Conservation (phyloP, 2,113 vertebrate genomes). For the Cyphomyrus plagiostoma region DNA sequence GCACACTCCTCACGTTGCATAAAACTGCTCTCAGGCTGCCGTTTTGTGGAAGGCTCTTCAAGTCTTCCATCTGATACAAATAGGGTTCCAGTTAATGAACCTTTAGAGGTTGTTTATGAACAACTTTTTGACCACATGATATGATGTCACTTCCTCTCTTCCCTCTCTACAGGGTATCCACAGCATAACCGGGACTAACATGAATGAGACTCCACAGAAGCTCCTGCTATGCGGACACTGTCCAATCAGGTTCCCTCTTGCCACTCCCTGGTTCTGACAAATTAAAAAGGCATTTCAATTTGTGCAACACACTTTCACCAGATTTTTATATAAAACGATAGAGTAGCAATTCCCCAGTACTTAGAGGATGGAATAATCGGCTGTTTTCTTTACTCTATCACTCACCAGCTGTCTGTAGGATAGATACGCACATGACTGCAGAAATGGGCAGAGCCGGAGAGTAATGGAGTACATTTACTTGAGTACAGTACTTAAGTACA, state of each 20-base stretch:
- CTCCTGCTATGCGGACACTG: not conserved
- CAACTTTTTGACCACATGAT: not conserved
- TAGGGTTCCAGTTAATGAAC: not conserved
- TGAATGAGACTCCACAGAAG: not conserved
- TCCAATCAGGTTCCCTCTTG: not conserved
- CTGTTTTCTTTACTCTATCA: not conserved
- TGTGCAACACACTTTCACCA: not conserved
- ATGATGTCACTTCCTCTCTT: conserved; percentile 5
- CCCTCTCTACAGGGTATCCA: not conserved
- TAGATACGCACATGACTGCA: not conserved
- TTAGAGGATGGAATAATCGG: not conserved
- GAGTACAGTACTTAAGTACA: too few species aligned
- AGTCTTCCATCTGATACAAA: not conserved
- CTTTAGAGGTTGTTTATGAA: not conserved
- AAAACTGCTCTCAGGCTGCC: not conserved
- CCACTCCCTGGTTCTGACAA: not conserved
- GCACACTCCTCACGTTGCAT: not conserved
- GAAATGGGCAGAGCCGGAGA: too few species aligned
- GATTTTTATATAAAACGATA: not conserved
- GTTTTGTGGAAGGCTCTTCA: not conserved
- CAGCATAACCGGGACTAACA: not conserved
- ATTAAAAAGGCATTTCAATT: not conserved
- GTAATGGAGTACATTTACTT: too few species aligned
- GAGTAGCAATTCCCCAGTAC: not conserved
- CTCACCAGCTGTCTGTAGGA: not conserved